These are phyloP conservation scores for Tinea pellionella DNA, from an alignment of 2,888 invertebrate species.

Conservation along the genomic window DNA sequence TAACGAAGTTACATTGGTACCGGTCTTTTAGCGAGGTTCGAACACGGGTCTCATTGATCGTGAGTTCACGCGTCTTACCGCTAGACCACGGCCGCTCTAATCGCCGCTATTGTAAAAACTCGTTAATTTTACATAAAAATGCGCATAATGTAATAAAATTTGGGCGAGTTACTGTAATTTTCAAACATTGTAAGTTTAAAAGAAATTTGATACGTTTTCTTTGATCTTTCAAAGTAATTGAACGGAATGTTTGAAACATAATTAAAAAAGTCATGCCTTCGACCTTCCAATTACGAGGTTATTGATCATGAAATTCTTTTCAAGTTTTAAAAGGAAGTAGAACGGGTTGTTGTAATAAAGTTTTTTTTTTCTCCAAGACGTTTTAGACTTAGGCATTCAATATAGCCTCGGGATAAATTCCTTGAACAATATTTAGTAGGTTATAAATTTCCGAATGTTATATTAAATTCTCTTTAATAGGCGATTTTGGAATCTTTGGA, in stretches of 20 bases:
- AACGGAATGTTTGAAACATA: not conserved
- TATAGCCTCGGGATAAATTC: slow-evolving; percentile 5
- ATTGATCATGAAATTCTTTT: not conserved
- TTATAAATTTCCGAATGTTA: slow-evolving; percentile 1
- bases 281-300: not conserved
- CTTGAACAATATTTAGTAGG: not conserved
- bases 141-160: too few relatives aligned
- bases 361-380: not conserved
- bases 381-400: not conserved
- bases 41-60: too few relatives aligned
- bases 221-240: not conserved
- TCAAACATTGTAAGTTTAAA: too few relatives aligned
- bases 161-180: too few relatives aligned
- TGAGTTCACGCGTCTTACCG: too few relatives aligned
- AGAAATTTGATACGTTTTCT: too few relatives aligned
- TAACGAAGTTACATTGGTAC: too few relatives aligned
- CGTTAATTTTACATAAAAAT: too few relatives aligned
- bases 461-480: slow-evolving; percentile 3
- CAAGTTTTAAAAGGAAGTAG: not conserved
- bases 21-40: too few relatives aligned
- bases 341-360: not conserved
- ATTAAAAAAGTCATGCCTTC: not conserved
- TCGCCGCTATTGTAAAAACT: too few relatives aligned
- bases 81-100: too few relatives aligned
- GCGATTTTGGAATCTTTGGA: not conserved